phyloP scores from a whole-genome alignment of 1,140 invertebrate species.

The Radopholus similis region DNA sequence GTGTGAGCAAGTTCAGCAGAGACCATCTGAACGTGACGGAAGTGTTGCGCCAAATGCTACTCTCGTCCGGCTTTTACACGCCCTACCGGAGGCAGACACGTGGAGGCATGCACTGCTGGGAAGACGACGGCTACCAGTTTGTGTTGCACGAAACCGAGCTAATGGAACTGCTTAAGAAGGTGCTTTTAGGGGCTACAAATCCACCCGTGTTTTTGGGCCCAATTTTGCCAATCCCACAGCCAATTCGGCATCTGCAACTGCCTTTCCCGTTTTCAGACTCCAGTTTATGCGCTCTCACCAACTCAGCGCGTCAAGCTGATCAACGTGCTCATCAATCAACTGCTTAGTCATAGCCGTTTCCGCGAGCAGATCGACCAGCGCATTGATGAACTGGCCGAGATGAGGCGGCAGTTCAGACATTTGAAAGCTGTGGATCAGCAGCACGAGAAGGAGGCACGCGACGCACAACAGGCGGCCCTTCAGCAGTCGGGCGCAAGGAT shows the following conservation, averaged over 20 bases:
- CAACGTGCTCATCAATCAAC: slow-evolving; percentile 24
- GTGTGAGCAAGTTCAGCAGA: slow-evolving; percentile 8
- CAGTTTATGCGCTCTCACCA: slow-evolving; percentile 24
- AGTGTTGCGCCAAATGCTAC: slow-evolving; percentile 19
- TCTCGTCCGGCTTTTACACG: slow-evolving; percentile 30
- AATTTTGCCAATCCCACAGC: too few relatives aligned
- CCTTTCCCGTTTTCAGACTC: slow-evolving; percentile 14
- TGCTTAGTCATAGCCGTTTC: slow-evolving; percentile 18
- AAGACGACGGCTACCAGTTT: slow-evolving; percentile 31
- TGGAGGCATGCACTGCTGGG: slow-evolving; percentile 31
- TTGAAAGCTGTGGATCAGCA: slow-evolving; percentile 14
- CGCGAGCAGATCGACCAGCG: slow-evolving; percentile 24
- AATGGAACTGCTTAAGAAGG: slow-evolving; percentile 26
- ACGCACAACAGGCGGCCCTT: slow-evolving; percentile 2
- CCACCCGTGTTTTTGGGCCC: too few relatives aligned
- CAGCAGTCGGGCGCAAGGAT: neutral
- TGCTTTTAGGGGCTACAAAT: too few relatives aligned
- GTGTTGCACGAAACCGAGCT: slow-evolving; percentile 12
- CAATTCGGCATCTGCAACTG: too few relatives aligned
- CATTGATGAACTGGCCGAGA: slow-evolving; percentile 20
- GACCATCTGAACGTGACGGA: slow-evolving; percentile 23
- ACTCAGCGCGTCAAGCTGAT: slow-evolving; percentile 20
- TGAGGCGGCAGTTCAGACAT: slow-evolving; percentile 4
- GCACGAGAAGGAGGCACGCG: slow-evolving; percentile 28
- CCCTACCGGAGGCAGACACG: slow-evolving; percentile 14